Conservation (phyloP, 2,113 vertebrate genomes). For the Tretioscincus oriximinensis region DNA sequence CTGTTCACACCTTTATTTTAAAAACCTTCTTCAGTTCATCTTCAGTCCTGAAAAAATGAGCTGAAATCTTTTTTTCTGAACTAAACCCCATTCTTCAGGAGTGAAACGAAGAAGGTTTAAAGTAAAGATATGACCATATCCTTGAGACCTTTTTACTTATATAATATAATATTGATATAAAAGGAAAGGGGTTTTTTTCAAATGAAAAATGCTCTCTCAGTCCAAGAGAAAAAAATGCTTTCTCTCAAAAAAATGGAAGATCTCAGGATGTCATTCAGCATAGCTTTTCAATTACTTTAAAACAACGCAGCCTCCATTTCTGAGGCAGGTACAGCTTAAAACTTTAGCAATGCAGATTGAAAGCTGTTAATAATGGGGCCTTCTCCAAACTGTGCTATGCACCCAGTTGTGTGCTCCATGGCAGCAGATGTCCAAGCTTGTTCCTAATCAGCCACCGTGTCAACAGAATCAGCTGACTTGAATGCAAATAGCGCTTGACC, state of each 20-base stretch:
- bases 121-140: too few species aligned
- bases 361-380: not conserved
- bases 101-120: too few species aligned
- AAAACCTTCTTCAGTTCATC: too few species aligned
- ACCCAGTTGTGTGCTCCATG: not conserved
- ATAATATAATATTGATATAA: not conserved
- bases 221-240: too few species aligned
- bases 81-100: too few species aligned
- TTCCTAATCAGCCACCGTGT: not conserved
- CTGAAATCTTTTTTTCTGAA: too few species aligned
- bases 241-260: not conserved
- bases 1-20: too few species aligned
- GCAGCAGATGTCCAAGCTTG: conserved; percentile 19
- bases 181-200: not conserved
- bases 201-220: not conserved
- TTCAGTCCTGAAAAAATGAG: too few species aligned
- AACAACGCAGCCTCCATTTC: not conserved
- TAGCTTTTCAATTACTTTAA: too few species aligned
- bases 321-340: not conserved
- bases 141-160: too few species aligned
- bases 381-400: not conserved
- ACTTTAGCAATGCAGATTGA: conserved; percentile 1
- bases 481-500: conserved; percentile 5
- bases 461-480: conserved; percentile 3
- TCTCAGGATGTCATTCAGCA: not conserved